Conservation (phyloP, 2,113 vertebrate genomes). For the Australoheros scitulus region DNA sequence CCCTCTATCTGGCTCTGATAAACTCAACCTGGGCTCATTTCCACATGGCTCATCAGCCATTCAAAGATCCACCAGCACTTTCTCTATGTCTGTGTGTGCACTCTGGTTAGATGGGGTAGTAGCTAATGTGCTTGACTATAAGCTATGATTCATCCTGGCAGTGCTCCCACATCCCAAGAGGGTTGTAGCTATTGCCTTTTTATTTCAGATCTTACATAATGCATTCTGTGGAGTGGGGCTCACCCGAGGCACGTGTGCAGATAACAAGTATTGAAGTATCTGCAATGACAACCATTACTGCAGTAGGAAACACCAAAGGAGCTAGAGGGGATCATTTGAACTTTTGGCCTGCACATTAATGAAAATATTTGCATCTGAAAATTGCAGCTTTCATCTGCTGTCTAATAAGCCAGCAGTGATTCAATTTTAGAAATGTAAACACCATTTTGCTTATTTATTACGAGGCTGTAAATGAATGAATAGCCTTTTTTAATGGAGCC, state of each 20-base stretch:
- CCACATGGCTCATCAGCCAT: constrained; percentile 7
- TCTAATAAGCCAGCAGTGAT: neutral
- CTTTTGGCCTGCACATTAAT: constrained; percentile 7
- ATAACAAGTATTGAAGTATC: constrained; percentile 21
- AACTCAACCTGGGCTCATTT: constrained; percentile 35
- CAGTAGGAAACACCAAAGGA: constrained; percentile 20
- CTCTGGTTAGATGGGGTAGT: constrained; percentile 27
- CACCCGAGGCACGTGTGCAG: neutral
- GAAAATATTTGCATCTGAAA: constrained; percentile 17
- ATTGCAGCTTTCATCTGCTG: constrained; percentile 2
- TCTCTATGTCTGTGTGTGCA: constrained; percentile 35
- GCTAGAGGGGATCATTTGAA: neutral
- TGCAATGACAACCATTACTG: constrained; percentile 19
- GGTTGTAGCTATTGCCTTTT: constrained; percentile 45
- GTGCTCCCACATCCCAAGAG: constrained; percentile 43
- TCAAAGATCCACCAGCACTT: constrained; percentile 35
- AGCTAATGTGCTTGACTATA: constrained; percentile 39
- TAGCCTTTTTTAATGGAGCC: neutral
- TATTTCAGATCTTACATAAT: constrained; percentile 57
- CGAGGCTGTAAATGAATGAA: neutral
- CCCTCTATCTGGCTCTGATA: neutral
- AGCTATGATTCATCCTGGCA: constrained; percentile 60
- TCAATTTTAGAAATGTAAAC: neutral
- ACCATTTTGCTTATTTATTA: neutral
- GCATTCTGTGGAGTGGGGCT: constrained; percentile 1